phyloP scores from a whole-genome alignment of 2,888 invertebrate genomes.

The Lasioglossum lativentre region DNA sequence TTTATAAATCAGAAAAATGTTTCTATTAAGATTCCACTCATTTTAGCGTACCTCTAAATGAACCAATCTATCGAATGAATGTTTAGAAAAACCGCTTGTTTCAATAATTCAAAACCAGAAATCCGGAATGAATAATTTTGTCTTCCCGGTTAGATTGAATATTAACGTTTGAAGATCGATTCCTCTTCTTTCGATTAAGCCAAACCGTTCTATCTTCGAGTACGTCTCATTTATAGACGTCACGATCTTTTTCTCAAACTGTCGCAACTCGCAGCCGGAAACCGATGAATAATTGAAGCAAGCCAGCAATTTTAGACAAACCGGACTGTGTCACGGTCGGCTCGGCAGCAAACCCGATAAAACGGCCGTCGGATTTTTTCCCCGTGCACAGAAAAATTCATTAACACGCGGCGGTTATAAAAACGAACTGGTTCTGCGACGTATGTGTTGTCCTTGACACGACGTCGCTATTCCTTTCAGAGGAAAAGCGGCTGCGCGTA shows the following conservation, averaged over 20 bases:
- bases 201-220: neutral
- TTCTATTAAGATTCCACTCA: too few relatives aligned
- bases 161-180: too few relatives aligned
- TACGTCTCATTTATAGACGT: neutral
- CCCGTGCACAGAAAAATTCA: conserved; percentile 31
- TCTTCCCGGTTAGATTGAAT: too few relatives aligned
- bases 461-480: conserved; percentile 36
- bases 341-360: neutral
- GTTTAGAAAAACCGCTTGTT: too few relatives aligned
- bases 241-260: neutral
- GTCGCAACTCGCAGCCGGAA: neutral
- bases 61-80: too few relatives aligned
- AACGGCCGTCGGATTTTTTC: conserved; percentile 32
- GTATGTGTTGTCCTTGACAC: conserved; percentile 71
- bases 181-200: neutral
- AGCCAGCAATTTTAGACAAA: neutral
- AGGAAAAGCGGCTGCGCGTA: neutral
- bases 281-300: conserved; percentile 32
- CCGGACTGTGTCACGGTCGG: conserved; percentile 48
- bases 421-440: conserved; percentile 64
- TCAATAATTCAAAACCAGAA: neutral
- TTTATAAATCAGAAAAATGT: too few relatives aligned
- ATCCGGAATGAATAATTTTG: too few relatives aligned
- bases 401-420: conserved; percentile 33
- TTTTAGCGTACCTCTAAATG: too few relatives aligned